A percentile compares a stretch with the other conserved stretches of the same genome.
These are phyloP conservation scores for Raja brachyura DNA, from an alignment of 2,113 vertebrate species.

Conservation along the genomic window DNA sequence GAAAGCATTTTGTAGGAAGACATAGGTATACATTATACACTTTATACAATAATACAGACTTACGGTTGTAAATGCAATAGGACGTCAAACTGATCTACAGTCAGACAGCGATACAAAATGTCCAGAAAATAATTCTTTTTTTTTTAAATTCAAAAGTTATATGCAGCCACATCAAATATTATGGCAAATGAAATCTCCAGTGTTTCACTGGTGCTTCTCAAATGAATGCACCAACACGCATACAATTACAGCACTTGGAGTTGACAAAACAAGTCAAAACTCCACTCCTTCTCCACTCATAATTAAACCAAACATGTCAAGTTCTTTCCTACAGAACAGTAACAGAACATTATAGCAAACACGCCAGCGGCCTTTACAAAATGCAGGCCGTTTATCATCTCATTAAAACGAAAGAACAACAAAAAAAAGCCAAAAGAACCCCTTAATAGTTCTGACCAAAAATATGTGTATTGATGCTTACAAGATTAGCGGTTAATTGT, in stretches of 20 bases:
- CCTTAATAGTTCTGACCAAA: background rate
- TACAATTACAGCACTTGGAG: background rate
- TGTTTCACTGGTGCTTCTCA: background rate
- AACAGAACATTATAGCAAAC: background rate
- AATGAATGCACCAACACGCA: background rate
- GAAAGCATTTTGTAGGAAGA: background rate
- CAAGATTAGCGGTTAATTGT: background rate
- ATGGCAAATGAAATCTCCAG: conserved; percentile 24
- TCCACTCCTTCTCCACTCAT: background rate
- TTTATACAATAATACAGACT: background rate
- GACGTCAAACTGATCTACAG: conserved; percentile 34
- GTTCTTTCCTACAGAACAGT: background rate
- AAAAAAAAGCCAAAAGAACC: background rate
- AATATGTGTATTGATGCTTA: background rate
- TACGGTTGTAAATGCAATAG: conserved; percentile 1
- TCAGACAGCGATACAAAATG: background rate
- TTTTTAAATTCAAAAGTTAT: background rate
- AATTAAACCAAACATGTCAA: background rate
- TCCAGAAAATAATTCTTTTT: background rate
- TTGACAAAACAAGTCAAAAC: background rate
- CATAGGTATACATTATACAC: background rate
- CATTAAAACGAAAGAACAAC: background rate
- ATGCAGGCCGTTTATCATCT: background rate
- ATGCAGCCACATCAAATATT: background rate
- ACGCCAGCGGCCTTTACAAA: background rate